Evolutionary conservation across 2,797 vertebrate species (phyloP).

Genomic region (Myotis myotis): DNA sequence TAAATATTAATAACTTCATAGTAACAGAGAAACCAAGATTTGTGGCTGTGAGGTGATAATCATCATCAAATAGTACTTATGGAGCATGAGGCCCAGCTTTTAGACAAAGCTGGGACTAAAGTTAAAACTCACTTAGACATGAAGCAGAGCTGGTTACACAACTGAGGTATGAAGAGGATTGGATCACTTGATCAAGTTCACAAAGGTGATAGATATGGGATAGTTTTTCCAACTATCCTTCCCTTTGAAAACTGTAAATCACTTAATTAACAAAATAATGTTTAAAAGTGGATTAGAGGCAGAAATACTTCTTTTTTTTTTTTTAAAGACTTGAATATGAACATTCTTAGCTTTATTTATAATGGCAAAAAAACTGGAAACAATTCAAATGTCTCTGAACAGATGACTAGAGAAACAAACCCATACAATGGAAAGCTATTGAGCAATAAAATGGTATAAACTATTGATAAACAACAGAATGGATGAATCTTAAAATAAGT

Average conservation of each 20-base stretch:
- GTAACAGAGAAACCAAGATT: constrained; percentile 15
- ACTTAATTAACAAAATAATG: neutral
- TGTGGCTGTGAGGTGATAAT: neutral
- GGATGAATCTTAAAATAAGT: neutral
- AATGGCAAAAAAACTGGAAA: neutral
- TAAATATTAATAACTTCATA: constrained; percentile 64
- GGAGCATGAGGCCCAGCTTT: neutral
- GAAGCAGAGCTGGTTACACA: neutral
- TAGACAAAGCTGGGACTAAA: neutral
- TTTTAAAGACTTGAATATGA: neutral
- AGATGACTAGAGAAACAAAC: neutral
- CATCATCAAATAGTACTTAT: neutral
- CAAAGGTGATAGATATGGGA: neutral
- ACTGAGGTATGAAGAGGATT: neutral
- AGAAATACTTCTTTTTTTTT: too few relatives aligned
- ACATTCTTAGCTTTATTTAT: neutral
- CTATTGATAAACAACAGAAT: neutral
- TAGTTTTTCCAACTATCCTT: neutral
- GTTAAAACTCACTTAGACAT: neutral
- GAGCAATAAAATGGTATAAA: neutral
- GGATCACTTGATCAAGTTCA: neutral
- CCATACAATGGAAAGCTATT: neutral
- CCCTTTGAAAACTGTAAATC: neutral
- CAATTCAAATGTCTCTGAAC: neutral
- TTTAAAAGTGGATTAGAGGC: neutral